These are phyloP conservation scores for Phallusia fumigata DNA, from an alignment of 23 tunicate species.

Conservation along the genomic window DNA sequence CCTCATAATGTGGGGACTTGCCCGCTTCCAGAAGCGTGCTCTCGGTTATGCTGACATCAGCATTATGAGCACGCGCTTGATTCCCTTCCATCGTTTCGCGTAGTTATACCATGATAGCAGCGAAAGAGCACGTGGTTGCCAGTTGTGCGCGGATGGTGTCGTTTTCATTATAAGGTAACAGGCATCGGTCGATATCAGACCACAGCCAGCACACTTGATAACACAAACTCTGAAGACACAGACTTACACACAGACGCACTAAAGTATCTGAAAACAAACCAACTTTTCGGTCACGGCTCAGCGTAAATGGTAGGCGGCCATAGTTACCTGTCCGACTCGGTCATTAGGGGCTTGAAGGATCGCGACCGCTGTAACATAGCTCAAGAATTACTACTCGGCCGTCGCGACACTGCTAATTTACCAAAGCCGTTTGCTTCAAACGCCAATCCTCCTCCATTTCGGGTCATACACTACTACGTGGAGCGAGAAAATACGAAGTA, in stretches of 20 bases:
- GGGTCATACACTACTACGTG: not conserved
- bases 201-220: not conserved
- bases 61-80: not conserved
- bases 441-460: not conserved
- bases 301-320: not conserved
- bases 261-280: not conserved
- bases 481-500: not conserved
- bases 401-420: not conserved
- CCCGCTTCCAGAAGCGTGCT: not conserved
- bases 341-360: not conserved
- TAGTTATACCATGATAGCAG: not conserved
- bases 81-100: not conserved
- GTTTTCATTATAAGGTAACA: constrained; percentile 9
- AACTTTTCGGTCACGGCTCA: not conserved
- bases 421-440: not conserved
- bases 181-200: not conserved
- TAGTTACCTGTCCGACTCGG: not conserved
- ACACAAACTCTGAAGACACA: not conserved
- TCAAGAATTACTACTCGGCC: not conserved
- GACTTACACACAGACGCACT: too few species aligned
- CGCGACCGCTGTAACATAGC: not conserved
- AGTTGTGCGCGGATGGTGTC: not conserved
- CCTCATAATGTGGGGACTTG: not conserved
- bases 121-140: not conserved
- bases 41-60: not conserved